A percentile compares a stretch with the other conserved stretches of the same genome.
phyloP scores from a whole-genome alignment of 2,888 invertebrate genomes.

The Luperina nickerlii region DNA sequence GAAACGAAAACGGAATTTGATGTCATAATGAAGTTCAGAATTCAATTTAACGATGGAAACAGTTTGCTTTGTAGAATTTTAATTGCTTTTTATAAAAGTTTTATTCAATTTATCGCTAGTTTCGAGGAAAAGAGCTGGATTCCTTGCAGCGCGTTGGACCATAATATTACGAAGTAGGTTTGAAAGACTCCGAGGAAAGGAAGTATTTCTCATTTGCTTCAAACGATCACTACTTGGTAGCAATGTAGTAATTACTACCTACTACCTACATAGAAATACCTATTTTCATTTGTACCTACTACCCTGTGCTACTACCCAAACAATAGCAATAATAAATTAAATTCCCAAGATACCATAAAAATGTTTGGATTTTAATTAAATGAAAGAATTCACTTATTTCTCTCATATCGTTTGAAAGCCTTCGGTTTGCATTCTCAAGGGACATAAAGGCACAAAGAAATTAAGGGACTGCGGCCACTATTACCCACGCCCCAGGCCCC shows the following conservation, averaged over 20 bases:
- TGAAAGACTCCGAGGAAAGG: conserved; percentile 30
- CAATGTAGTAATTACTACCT: neutral
- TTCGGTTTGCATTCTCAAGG: conserved; percentile 15
- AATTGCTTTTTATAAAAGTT: conserved; percentile 70
- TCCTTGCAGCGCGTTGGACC: conserved; percentile 55
- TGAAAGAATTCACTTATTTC: neutral
- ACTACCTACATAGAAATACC: neutral
- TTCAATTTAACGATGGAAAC: conserved; percentile 51
- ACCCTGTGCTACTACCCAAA: too few relatives aligned
- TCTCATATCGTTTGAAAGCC: conserved; percentile 18
- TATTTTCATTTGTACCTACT: neutral
- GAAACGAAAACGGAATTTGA: conserved; percentile 40
- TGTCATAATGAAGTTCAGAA: conserved; percentile 52
- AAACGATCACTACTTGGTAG: neutral
- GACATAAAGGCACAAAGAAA: conserved; percentile 37
- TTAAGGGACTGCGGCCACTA: conserved; percentile 41
- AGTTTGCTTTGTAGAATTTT: conserved; percentile 62
- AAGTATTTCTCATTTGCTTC: conserved; percentile 21
- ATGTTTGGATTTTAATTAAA: conserved; percentile 22
- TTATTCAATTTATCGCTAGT: conserved; percentile 74
- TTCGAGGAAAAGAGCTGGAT: conserved; percentile 59
- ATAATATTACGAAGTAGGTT: conserved; percentile 20
- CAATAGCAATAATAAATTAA: neutral
- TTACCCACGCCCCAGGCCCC: conserved; percentile 13
- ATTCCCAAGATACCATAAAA: neutral